Conservation (phyloP, 2,797 vertebrate genomes). For the Arremon aurantiirostris region DNA sequence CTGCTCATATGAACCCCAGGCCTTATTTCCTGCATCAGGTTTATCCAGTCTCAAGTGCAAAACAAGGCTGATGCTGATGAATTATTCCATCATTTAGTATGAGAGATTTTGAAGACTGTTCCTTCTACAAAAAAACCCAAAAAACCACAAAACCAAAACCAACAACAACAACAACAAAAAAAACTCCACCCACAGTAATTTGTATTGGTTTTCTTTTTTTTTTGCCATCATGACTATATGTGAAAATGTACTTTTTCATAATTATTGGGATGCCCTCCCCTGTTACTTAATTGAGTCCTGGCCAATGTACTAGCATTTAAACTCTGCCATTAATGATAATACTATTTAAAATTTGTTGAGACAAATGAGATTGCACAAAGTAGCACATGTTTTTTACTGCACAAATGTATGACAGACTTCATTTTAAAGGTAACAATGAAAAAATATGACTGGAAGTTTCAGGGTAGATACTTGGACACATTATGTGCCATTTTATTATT, state of each 20-base stretch:
- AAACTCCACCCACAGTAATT: neutral
- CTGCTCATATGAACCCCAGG: neutral
- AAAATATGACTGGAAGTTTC: neutral
- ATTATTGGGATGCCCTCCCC: neutral
- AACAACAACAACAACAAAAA: too few species aligned
- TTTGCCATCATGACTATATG: rapidly evolving
- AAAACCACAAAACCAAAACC: neutral
- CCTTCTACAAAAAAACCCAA: neutral
- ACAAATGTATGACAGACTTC: neutral
- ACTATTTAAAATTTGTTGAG: neutral
- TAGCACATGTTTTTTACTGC: neutral
- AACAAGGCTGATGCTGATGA: neutral
- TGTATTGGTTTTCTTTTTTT: neutral
- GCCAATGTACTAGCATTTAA: neutral
- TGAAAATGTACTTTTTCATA: neutral
- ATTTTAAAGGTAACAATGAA: neutral
- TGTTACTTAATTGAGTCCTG: neutral
- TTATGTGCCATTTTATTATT: rapidly evolving
- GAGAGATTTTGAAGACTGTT: neutral
- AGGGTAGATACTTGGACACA: neutral
- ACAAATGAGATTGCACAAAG: neutral
- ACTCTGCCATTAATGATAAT: neutral
- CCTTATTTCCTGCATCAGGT: neutral
- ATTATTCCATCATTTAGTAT: neutral
- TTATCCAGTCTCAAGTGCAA: neutral